A percentile compares a stretch with the other conserved stretches of the same genome.
phyloP scores from a whole-genome alignment of 1,140 invertebrate genomes.

The Drosophila melanogaster region DNA sequence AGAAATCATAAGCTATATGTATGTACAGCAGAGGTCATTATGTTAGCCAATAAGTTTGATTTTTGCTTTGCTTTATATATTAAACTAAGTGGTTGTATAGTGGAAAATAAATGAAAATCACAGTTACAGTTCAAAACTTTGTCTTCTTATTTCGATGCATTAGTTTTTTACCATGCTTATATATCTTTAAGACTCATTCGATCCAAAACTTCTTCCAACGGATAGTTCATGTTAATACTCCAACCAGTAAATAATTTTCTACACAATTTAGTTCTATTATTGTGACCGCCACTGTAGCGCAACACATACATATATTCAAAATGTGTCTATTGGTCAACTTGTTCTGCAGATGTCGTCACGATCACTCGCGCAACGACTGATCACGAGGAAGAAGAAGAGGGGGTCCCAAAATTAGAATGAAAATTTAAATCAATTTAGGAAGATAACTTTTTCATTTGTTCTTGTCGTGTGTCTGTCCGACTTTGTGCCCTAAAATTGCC shows the following conservation, averaged over 20 bases:
- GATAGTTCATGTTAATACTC: too few relatives aligned
- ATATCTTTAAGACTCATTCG: too few relatives aligned
- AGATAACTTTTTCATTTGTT: slow-evolving; percentile 41
- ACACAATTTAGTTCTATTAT: neutral
- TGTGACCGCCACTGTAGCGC: slow-evolving; percentile 8
- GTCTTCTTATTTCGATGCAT: too few relatives aligned
- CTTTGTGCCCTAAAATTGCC: slow-evolving; percentile 56
- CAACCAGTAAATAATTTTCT: too few relatives aligned
- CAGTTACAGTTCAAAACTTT: too few relatives aligned
- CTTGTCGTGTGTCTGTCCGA: neutral
- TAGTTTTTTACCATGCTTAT: too few relatives aligned
- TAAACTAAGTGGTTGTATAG: too few relatives aligned
- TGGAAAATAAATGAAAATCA: too few relatives aligned
- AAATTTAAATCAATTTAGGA: slow-evolving; percentile 58
- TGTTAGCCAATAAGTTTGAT: too few relatives aligned
- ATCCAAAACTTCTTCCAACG: too few relatives aligned
- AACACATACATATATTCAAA: neutral
- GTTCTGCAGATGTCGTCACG: slow-evolving; percentile 61
- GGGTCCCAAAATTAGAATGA: slow-evolving; percentile 35
- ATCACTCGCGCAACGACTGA: slow-evolving; percentile 71
- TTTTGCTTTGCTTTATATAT: too few relatives aligned
- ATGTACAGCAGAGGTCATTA: neutral
- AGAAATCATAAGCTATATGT: slow-evolving; percentile 13
- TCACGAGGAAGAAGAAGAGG: slow-evolving; percentile 25
- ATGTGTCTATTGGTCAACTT: slow-evolving; percentile 31